Evolutionary conservation across 2,113 vertebrate genomes (phyloP).

Genomic region (Rhabdomys dilectus): DNA sequence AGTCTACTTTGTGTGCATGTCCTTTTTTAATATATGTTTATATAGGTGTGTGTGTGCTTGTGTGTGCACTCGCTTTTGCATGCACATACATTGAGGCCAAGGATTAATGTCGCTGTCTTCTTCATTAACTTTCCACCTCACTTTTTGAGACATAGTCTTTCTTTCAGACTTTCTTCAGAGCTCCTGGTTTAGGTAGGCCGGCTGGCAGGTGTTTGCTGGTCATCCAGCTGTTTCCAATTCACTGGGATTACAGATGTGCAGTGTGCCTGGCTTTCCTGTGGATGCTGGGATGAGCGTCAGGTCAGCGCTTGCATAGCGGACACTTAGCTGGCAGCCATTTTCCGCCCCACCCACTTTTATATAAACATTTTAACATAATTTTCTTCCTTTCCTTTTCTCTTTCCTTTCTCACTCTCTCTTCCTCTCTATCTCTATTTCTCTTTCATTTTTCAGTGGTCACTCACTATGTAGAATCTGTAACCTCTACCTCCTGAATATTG

Average conservation of each 20-base stretch:
- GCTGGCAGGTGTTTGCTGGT: not conserved
- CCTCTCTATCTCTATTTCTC: not conserved
- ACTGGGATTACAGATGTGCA: not conserved
- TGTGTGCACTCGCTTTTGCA: not conserved
- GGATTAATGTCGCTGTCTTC: not conserved
- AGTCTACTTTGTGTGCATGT: not conserved
- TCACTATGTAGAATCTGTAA: not conserved
- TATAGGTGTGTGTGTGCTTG: not conserved
- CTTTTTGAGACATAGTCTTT: not conserved
- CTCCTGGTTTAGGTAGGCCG: not conserved
- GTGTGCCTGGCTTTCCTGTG: not conserved
- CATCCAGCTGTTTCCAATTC: not conserved
- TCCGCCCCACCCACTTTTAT: not conserved
- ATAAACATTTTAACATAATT: not conserved
- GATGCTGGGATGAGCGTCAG: not conserved
- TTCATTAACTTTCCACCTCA: not conserved
- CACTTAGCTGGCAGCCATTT: not conserved
- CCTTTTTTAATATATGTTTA: not conserved
- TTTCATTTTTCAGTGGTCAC: not conserved
- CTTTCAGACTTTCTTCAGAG: not conserved
- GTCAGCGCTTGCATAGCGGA: not conserved
- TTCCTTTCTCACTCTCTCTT: not conserved
- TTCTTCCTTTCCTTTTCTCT: not conserved
- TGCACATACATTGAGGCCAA: not conserved
- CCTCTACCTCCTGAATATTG: not conserved